Percentiles rank a stretch among this genome's conserved stretches.
Evolutionary conservation across 2,888 invertebrate genomes (phyloP).

Genomic region (Pilophorus perplexus): DNA sequence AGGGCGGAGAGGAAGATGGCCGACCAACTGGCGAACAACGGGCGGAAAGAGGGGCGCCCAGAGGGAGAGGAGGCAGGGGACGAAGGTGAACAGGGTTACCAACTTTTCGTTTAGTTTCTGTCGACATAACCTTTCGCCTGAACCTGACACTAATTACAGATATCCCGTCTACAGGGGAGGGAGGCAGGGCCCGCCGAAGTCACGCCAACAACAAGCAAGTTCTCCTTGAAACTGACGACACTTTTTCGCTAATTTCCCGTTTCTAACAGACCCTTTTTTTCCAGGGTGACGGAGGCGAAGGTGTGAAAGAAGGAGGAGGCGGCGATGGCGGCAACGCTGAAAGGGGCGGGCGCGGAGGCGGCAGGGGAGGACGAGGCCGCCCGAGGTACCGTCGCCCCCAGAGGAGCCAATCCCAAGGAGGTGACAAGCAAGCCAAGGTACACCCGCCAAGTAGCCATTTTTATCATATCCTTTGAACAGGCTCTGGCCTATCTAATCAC

Average conservation of each 20-base stretch:
- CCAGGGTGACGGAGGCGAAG: constrained; percentile 39
- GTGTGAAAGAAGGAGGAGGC: constrained; percentile 48
- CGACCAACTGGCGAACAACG: constrained; percentile 49
- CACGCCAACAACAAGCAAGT: constrained; percentile 29
- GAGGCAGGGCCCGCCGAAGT: constrained; percentile 32
- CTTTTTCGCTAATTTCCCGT: too few species aligned
- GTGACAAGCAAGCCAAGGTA: constrained; percentile 43
- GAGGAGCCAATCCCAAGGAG: constrained; percentile 38
- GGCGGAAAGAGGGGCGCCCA: constrained; percentile 43
- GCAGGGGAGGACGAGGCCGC: constrained; percentile 47
- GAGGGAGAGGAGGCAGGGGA: constrained; percentile 47
- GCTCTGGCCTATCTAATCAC: too few species aligned
- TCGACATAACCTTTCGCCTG: neutral
- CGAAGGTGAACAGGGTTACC: constrained; percentile 25
- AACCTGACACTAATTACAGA: neutral
- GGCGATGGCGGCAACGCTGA: constrained; percentile 50
- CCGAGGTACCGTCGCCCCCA: constrained; percentile 43
- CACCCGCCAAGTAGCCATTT: neutral
- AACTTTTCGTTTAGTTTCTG: neutral
- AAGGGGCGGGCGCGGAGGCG: constrained; percentile 50
- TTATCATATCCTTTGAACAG: neutral
- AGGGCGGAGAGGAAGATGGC: constrained; percentile 48
- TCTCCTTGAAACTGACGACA: too few species aligned
- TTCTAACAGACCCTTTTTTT: neutral
- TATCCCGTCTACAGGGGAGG: constrained; percentile 37